Evolutionary conservation across 2,888 invertebrate genomes (phyloP).

Genomic region (Sinohyriopsis cumingii): DNA sequence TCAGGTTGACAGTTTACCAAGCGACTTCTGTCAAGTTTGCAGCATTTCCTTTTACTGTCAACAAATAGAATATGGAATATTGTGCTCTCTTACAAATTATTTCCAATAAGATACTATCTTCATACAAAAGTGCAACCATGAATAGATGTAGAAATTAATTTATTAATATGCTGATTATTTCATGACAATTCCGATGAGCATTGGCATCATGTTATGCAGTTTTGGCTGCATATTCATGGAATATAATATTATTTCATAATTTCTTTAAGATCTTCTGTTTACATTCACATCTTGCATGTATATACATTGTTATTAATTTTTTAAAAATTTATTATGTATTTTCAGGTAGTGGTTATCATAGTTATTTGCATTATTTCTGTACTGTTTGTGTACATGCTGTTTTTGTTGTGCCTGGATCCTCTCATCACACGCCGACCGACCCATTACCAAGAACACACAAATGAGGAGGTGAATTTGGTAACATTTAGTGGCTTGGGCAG

Average conservation of each 20-base stretch:
- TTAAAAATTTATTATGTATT: conserved; percentile 1
- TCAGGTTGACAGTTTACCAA: too few species aligned
- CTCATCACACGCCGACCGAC: conserved; percentile 88
- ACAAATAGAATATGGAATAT: too few species aligned
- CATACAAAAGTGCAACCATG: too few species aligned
- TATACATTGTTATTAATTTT: not conserved
- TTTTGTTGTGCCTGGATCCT: conserved; percentile 96
- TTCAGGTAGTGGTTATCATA: conserved; percentile 95
- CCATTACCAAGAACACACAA: conserved; percentile 93
- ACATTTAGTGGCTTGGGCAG: conserved; percentile 49
- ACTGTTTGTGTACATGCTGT: conserved; percentile 97
- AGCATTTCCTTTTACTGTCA: too few species aligned
- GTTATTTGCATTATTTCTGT: conserved; percentile 98
- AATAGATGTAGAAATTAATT: too few species aligned
- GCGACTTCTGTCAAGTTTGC: too few species aligned
- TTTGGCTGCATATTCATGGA: too few species aligned
- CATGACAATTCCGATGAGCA: too few species aligned
- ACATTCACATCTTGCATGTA: not conserved
- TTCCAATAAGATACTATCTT: too few species aligned
- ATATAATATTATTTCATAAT: not conserved
- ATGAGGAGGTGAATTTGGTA: conserved; percentile 89
- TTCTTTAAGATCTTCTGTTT: not conserved
- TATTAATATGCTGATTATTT: too few species aligned
- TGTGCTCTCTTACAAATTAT: too few species aligned
- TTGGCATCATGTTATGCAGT: too few species aligned